These are phyloP conservation scores for Coregonus suidteri DNA, from an alignment of 2,797 vertebrate species.

Conservation along the genomic window DNA sequence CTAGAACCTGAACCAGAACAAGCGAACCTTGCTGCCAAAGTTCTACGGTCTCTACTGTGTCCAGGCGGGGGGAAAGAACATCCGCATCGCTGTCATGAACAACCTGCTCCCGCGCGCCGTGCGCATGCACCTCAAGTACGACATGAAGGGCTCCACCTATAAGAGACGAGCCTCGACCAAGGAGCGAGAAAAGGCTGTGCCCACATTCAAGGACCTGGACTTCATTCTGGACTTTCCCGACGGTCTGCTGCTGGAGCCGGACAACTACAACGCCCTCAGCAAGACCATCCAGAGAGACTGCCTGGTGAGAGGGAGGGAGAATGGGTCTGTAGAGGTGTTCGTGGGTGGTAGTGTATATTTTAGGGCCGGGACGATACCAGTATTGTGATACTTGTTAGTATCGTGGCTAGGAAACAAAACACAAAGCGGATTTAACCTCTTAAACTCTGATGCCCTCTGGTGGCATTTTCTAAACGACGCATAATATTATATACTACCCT, in stretches of 20 bases:
- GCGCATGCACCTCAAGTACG: constrained; percentile 92
- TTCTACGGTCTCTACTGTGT: constrained; percentile 95
- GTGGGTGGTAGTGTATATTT: neutral
- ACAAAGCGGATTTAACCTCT: too few relatives aligned
- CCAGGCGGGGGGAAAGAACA: constrained; percentile 92
- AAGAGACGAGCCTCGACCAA: constrained; percentile 88
- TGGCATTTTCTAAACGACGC: too few relatives aligned
- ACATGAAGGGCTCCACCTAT: constrained; percentile 95
- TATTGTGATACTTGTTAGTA: too few relatives aligned
- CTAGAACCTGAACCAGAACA: constrained; percentile 96
- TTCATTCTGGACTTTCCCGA: constrained; percentile 86
- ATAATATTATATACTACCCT: too few relatives aligned
- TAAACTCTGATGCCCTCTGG: too few relatives aligned
- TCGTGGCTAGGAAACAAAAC: too few relatives aligned
- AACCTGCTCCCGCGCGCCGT: constrained; percentile 89
- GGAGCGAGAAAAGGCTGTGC: constrained; percentile 83
- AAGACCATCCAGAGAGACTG: constrained; percentile 95
- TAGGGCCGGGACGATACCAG: too few relatives aligned
- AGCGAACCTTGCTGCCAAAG: constrained; percentile 90
- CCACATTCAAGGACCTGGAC: constrained; percentile 94
- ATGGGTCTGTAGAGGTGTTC: neutral
- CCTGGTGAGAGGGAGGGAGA: constrained; percentile 75
- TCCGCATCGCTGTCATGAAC: constrained; percentile 95
- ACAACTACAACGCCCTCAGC: constrained; percentile 87
- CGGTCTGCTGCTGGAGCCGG: constrained; percentile 83